These are phyloP conservation scores for Eleutherodactylus coqui DNA, from an alignment of 2,797 vertebrate genomes.

Conservation along the genomic window DNA sequence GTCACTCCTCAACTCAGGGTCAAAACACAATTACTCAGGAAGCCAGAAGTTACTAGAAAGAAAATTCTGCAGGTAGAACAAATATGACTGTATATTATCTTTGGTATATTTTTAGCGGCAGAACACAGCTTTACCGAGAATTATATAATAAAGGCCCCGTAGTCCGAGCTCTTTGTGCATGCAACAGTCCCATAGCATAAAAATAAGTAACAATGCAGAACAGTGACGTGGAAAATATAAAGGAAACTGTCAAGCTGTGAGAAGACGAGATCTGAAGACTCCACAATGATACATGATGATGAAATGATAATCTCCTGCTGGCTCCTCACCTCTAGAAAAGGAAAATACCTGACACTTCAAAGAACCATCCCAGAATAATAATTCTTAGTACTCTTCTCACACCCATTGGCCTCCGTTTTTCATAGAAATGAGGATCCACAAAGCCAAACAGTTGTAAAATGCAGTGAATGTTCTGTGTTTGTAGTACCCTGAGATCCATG, in stretches of 20 bases:
- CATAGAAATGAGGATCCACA: neutral
- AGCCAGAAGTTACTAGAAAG: slow-evolving; percentile 28
- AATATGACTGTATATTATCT: slow-evolving; percentile 46
- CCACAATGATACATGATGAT: slow-evolving; percentile 25
- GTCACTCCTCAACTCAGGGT: neutral
- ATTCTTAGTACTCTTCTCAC: neutral
- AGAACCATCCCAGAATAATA: neutral
- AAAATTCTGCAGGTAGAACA: slow-evolving; percentile 29
- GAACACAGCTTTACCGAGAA: neutral
- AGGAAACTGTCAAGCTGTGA: slow-evolving; percentile 25
- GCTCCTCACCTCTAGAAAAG: slow-evolving; percentile 8
- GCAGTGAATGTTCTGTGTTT: neutral
- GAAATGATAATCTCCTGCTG: slow-evolving; percentile 18
- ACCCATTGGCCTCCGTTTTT: neutral
- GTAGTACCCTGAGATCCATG: neutral
- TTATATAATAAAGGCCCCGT: slow-evolving; percentile 19
- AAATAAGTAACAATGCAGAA: slow-evolving; percentile 48
- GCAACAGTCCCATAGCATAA: slow-evolving; percentile 40
- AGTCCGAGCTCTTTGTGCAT: neutral
- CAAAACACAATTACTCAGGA: slow-evolving; percentile 36
- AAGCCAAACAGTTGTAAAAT: neutral
- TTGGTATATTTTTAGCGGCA: slow-evolving; percentile 44
- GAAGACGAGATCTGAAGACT: slow-evolving; percentile 16
- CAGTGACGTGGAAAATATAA: slow-evolving; percentile 35
- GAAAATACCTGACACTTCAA: neutral